Evolutionary conservation across 2,113 vertebrate genomes (phyloP).

Genomic region (Forbesichthys papilliferus): DNA sequence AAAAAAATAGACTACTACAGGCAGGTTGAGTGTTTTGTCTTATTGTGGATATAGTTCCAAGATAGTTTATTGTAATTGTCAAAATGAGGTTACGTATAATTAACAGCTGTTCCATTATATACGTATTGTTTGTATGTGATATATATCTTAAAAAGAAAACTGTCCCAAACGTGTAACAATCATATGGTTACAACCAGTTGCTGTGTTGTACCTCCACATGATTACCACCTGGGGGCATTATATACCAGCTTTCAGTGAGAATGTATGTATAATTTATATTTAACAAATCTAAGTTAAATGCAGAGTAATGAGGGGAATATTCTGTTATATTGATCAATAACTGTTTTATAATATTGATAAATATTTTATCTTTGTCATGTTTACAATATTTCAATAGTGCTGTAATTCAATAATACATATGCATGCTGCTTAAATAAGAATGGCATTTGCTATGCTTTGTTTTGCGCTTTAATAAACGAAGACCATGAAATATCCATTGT

Average conservation of each 20-base stretch:
- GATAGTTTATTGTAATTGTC: too few species aligned
- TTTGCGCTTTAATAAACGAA: neutral
- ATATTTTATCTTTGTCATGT: too few species aligned
- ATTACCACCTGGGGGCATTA: slow-evolving; percentile 36
- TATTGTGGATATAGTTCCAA: too few species aligned
- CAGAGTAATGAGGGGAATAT: neutral
- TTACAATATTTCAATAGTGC: too few species aligned
- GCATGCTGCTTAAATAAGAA: neutral
- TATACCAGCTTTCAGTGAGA: neutral
- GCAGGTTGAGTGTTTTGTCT: too few species aligned
- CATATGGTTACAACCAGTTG: neutral
- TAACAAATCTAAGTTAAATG: neutral
- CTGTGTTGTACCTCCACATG: slow-evolving; percentile 13
- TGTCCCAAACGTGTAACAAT: neutral
- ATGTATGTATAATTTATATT: neutral
- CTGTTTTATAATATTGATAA: too few species aligned
- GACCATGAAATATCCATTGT: neutral
- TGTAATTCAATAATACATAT: neutral
- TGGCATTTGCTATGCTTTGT: neutral
- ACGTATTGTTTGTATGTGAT: too few species aligned
- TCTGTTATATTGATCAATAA: neutral
- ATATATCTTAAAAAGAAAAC: too few species aligned
- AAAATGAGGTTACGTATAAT: too few species aligned
- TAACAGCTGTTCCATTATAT: too few species aligned
- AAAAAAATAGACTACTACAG: too few species aligned